These are phyloP conservation scores for Stenopsyche tienmushanensis DNA, from an alignment of 1,140 invertebrate species.

Conservation along the genomic window DNA sequence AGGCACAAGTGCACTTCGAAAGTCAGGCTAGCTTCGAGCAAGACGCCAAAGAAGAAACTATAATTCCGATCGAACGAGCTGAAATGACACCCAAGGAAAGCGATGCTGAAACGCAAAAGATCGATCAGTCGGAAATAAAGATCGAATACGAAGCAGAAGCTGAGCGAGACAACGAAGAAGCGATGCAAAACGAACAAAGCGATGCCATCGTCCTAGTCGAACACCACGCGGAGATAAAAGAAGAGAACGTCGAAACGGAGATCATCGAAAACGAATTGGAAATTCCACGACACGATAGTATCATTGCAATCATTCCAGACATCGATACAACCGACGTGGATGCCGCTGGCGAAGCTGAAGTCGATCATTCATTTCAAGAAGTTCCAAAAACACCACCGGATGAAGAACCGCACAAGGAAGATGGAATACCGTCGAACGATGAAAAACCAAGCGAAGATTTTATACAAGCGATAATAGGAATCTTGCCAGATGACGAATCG, in stretches of 20 bases:
- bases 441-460: slow-evolving; percentile 28
- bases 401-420: slow-evolving; percentile 11
- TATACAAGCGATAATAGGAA: slow-evolving; percentile 38
- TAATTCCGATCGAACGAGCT: background rate
- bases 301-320: slow-evolving; percentile 40
- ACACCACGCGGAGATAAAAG: slow-evolving; percentile 24
- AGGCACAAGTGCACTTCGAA: slow-evolving; percentile 54
- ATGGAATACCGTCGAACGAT: slow-evolving; percentile 10
- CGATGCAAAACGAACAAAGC: background rate
- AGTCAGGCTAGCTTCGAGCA: slow-evolving; percentile 30
- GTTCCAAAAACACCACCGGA: background rate
- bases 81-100: background rate
- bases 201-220: background rate
- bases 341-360: background rate
- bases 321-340: slow-evolving; percentile 13
- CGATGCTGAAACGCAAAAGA: background rate
- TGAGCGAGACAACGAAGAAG: slow-evolving; percentile 4
- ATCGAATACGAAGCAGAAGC: background rate
- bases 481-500: slow-evolving; percentile 37
- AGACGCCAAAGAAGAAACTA: slow-evolving; percentile 9
- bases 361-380: background rate
- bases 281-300: slow-evolving; percentile 25
- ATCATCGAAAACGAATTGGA: slow-evolving; percentile 24
- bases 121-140: background rate
- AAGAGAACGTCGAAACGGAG: slow-evolving; percentile 33